Evolutionary conservation across 37 sponge, comb jelly and placozoan genomes (phyloP).

Genomic region (Crambe crambe): DNA sequence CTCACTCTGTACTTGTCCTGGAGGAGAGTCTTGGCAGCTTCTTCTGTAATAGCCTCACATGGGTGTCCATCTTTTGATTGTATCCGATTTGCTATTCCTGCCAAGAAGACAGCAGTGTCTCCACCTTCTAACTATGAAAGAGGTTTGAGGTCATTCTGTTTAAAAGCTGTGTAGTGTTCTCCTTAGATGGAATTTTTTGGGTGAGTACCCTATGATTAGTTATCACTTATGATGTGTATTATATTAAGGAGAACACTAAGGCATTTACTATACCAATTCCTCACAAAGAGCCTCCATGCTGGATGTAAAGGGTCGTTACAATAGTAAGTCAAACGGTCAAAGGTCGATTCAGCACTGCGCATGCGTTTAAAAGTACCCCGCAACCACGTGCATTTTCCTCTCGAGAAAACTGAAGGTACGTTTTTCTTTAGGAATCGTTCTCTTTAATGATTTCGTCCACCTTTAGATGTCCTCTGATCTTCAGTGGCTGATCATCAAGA

Average conservation of each 20-base stretch:
- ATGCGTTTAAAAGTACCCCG: too few species aligned
- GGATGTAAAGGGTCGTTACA: constrained; percentile 1
- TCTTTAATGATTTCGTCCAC: background rate
- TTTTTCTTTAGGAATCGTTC: background rate
- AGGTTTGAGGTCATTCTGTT: background rate
- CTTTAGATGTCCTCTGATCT: constrained; percentile 60
- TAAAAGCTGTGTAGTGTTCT: too few species aligned
- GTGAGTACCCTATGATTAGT: too few species aligned
- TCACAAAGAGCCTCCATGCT: constrained; percentile 17
- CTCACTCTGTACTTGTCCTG: constrained; percentile 20
- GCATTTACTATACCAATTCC: background rate
- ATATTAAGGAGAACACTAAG: background rate
- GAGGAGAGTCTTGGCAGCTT: background rate
- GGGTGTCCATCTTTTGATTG: background rate
- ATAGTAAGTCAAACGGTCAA: background rate
- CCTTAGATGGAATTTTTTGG: too few species aligned
- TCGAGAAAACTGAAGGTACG: background rate
- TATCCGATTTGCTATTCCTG: background rate
- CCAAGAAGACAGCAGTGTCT: constrained; percentile 30
- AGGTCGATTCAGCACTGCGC: background rate
- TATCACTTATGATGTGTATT: too few species aligned
- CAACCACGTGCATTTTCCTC: too few species aligned
- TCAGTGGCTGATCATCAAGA: constrained; percentile 75
- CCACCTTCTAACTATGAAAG: constrained; percentile 16
- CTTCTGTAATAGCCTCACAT: background rate